These are phyloP conservation scores for Brachypodius melanocephalos DNA, from an alignment of 2,113 vertebrate species.

Conservation along the genomic window DNA sequence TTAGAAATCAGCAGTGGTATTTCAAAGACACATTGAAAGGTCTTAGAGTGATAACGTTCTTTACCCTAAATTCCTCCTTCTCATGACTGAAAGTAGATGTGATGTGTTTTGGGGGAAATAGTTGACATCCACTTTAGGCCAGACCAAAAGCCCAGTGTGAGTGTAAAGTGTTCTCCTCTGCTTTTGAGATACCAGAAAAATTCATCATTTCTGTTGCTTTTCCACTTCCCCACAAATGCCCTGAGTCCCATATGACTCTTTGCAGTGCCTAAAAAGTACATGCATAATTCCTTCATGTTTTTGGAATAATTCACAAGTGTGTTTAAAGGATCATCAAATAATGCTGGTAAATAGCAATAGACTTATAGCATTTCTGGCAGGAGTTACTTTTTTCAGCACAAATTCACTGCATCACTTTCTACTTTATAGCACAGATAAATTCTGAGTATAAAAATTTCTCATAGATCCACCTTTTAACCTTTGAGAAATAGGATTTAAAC, in stretches of 20 bases:
- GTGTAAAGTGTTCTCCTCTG: background rate
- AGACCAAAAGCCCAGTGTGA: background rate
- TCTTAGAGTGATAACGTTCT: background rate
- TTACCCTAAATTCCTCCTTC: background rate
- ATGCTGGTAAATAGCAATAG: background rate
- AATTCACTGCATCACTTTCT: slow-evolving; percentile 18
- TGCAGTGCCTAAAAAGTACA: background rate
- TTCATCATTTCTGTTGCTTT: background rate
- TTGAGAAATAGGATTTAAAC: background rate
- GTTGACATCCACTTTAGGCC: background rate
- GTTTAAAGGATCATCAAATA: slow-evolving; percentile 39
- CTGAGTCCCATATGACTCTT: background rate
- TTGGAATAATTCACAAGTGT: slow-evolving; percentile 4
- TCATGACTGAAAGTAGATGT: background rate
- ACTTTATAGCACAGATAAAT: background rate
- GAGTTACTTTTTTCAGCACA: slow-evolving; percentile 31
- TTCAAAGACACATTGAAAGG: background rate
- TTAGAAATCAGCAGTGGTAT: background rate
- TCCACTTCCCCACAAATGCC: background rate
- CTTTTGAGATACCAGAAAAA: background rate
- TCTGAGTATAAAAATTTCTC: background rate
- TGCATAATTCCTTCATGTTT: background rate
- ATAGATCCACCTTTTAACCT: background rate
- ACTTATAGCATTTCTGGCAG: background rate
- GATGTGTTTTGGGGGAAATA: background rate